Evolutionary conservation across 2,888 invertebrate genomes (phyloP).

Genomic region (Erebia palarica): DNA sequence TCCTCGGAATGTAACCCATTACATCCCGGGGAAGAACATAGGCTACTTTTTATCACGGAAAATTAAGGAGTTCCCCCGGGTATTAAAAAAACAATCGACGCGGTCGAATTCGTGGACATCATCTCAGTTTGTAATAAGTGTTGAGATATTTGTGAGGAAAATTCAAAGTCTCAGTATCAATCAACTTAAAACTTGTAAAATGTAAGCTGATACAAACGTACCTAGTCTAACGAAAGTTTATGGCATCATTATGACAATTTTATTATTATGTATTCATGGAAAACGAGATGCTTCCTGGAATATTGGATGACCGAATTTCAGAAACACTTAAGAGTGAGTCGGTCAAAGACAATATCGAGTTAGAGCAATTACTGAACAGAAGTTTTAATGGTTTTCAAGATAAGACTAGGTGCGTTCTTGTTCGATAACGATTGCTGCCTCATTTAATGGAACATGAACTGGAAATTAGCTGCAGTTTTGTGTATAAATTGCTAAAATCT

Average conservation of each 20-base stretch:
- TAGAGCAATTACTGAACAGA: conserved; percentile 62
- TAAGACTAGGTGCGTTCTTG: conserved; percentile 48
- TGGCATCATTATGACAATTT: not conserved
- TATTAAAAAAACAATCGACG: too few species aligned
- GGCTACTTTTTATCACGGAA: too few species aligned
- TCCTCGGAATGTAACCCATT: too few species aligned
- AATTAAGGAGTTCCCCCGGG: too few species aligned
- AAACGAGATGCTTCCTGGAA: conserved; percentile 8
- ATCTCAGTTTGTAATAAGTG: too few species aligned
- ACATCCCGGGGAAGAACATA: too few species aligned
- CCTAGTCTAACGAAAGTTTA: not conserved
- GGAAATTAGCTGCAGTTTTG: conserved; percentile 31
- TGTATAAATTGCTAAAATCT: conserved; percentile 35
- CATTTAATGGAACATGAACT: conserved; percentile 34
- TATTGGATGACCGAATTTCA: conserved; percentile 15
- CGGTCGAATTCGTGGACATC: too few species aligned
- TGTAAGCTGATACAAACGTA: not conserved
- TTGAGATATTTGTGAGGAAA: too few species aligned
- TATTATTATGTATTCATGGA: not conserved
- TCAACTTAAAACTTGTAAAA: too few species aligned
- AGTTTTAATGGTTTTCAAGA: conserved; percentile 70
- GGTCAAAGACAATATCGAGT: conserved; percentile 44
- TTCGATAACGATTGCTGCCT: conserved; percentile 43
- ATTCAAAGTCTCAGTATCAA: too few species aligned
- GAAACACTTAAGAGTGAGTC: conserved; percentile 11